These are phyloP conservation scores for Felis chaus DNA, from an alignment of 2,113 vertebrate genomes.

Conservation along the genomic window DNA sequence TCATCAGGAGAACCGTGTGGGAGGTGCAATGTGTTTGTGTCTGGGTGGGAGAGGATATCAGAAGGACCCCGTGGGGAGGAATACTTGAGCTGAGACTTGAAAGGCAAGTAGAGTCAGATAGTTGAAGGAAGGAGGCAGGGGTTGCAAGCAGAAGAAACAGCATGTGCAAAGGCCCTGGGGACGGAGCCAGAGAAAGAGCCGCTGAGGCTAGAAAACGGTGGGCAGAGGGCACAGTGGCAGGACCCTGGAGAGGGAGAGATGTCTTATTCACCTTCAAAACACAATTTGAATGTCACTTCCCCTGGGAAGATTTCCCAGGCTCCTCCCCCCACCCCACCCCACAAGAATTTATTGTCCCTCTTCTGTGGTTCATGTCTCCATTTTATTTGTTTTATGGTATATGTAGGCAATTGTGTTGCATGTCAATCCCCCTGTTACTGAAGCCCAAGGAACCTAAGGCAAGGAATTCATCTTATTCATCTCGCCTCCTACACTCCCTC, in stretches of 20 bases:
- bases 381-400: neutral
- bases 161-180: neutral
- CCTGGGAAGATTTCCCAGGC: neutral
- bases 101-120: neutral
- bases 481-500: neutral
- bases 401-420: fast-evolving
- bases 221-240: neutral
- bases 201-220: neutral
- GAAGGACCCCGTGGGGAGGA: neutral
- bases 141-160: neutral
- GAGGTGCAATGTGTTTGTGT: neutral
- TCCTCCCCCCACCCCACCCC: neutral
- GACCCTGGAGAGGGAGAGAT: neutral
- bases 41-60: neutral
- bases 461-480: neutral
- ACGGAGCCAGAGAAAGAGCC: neutral
- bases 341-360: neutral
- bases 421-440: neutral
- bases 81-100: neutral
- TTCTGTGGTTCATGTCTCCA: neutral
- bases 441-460: neutral
- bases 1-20: neutral
- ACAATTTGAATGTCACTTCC: neutral
- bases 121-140: neutral
- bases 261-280: neutral